Evolutionary conservation across 2,797 vertebrate genomes (phyloP).

Genomic region (Chelmon rostratus): DNA sequence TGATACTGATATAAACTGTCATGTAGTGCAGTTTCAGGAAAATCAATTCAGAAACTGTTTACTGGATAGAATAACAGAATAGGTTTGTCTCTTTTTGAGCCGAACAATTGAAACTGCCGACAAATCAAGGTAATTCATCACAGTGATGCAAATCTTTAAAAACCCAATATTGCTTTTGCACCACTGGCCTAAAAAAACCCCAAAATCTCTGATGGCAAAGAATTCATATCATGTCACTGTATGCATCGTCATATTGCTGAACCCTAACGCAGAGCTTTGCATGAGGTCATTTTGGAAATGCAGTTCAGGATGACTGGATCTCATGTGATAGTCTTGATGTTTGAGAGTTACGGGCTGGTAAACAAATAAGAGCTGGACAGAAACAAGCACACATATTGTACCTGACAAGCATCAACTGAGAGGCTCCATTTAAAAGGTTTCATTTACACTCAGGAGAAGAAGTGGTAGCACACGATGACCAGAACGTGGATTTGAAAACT

Average conservation of each 20-base stretch:
- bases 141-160: conserved; percentile 4
- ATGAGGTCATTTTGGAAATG: not conserved
- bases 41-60: not conserved
- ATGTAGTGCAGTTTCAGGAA: not conserved
- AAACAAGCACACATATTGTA: not conserved
- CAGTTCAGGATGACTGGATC: not conserved
- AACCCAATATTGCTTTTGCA: conserved; percentile 8
- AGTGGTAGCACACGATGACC: conserved; percentile 17
- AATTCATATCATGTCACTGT: not conserved
- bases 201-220: not conserved
- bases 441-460: conserved; percentile 1
- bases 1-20: not conserved
- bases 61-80: not conserved
- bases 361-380: not conserved
- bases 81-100: not conserved
- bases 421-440: conserved; percentile 46
- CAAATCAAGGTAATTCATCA: not conserved
- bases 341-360: not conserved
- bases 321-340: not conserved
- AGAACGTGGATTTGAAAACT: conserved; percentile 40
- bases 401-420: not conserved
- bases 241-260: not conserved
- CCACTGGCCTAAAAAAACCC: not conserved
- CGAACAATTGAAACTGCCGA: not conserved
- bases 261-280: not conserved